Conservation (phyloP, 2,113 vertebrate genomes). For the Marmota monax region DNA sequence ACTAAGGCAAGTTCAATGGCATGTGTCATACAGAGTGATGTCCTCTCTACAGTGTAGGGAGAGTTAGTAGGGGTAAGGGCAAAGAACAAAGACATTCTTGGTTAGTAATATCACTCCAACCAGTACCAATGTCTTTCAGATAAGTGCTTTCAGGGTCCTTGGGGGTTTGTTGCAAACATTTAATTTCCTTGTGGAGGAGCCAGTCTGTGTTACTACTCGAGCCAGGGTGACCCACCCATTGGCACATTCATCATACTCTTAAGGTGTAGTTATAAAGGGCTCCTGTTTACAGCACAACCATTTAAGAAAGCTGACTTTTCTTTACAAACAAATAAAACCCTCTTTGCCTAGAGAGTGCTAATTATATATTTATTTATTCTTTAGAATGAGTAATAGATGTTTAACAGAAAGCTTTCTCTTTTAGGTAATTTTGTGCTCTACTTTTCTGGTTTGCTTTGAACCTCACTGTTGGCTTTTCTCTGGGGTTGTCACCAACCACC, state of each 20-base stretch:
- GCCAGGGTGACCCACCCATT: constrained; percentile 61
- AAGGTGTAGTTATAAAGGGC: constrained; percentile 46
- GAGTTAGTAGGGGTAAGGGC: neutral
- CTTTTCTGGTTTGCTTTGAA: constrained; percentile 45
- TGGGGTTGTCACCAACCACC: neutral
- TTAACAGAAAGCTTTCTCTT: constrained; percentile 39
- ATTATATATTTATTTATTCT: constrained; percentile 66
- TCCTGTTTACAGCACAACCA: constrained; percentile 62
- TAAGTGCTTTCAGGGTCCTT: constrained; percentile 43
- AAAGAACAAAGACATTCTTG: neutral
- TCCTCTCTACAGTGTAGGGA: neutral
- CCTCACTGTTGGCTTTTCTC: neutral
- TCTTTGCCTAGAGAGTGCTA: neutral
- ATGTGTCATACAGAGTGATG: neutral
- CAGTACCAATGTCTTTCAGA: neutral
- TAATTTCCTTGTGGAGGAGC: constrained; percentile 46
- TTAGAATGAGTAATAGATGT: constrained; percentile 50
- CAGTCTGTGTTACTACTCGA: constrained; percentile 7
- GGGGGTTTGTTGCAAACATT: constrained; percentile 57
- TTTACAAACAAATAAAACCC: constrained; percentile 64
- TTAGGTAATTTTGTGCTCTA: constrained; percentile 9
- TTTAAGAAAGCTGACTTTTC: constrained; percentile 56
- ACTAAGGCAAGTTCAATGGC: neutral
- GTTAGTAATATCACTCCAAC: neutral
- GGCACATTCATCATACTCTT: constrained; percentile 51